Percentiles rank a stretch among this genome's conserved stretches.
Evolutionary conservation across 2,888 invertebrate genomes (phyloP).

Genomic region (Blera fallax): DNA sequence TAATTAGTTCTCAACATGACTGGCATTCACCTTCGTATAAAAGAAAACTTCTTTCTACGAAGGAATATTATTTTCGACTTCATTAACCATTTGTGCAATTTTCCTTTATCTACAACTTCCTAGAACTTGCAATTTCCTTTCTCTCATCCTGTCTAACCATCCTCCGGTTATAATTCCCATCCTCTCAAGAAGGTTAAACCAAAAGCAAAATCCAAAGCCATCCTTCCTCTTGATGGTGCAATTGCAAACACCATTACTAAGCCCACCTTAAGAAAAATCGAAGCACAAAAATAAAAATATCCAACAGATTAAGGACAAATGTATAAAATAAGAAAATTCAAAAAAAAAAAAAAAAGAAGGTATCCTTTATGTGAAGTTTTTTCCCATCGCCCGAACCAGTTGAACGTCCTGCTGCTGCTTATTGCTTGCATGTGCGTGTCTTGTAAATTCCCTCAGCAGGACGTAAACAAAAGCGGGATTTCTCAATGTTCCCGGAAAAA

Average conservation of each 20-base stretch:
- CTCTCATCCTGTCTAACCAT: background rate
- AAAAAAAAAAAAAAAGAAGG: background rate
- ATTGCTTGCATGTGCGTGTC: conserved; percentile 25
- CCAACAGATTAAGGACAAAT: conserved; percentile 32
- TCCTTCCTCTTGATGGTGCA: background rate
- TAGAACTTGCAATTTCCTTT: background rate
- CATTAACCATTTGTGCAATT: background rate
- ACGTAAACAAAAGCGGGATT: conserved; percentile 42
- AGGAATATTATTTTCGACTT: background rate
- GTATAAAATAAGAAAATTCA: background rate
- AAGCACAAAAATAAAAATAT: background rate
- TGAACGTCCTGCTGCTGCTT: conserved; percentile 23
- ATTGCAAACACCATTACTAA: background rate
- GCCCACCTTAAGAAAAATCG: background rate
- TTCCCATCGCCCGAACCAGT: conserved; percentile 41
- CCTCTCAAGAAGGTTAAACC: background rate
- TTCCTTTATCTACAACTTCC: background rate
- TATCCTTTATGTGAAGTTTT: conserved; percentile 27
- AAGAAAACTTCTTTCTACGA: background rate
- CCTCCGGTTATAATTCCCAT: background rate
- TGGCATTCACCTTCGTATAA: background rate
- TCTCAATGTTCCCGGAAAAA: conserved; percentile 26
- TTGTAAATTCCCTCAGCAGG: conserved; percentile 39
- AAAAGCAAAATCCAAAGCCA: background rate
- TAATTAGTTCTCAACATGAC: background rate